These are phyloP conservation scores for Argopecten irradians DNA, from an alignment of 1,140 invertebrate species.

Conservation along the genomic window DNA sequence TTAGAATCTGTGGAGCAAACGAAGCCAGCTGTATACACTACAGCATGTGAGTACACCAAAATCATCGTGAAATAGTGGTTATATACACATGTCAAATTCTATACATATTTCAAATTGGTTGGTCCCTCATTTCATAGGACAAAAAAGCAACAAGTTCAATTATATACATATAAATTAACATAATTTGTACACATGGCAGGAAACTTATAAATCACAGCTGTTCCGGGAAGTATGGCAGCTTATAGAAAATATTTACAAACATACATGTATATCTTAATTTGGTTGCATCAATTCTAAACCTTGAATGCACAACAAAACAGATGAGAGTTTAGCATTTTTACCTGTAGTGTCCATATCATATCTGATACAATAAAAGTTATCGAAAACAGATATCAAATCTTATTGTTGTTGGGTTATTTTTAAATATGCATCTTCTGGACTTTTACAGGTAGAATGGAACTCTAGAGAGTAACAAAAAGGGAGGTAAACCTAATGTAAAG, in stretches of 20 bases:
- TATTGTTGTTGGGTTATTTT: not conserved
- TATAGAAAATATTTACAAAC: not conserved
- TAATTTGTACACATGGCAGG: constrained; percentile 1
- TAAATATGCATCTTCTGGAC: not conserved
- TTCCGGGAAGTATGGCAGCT: not conserved
- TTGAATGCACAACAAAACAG: not conserved
- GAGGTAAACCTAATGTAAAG: not conserved
- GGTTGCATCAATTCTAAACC: not conserved
- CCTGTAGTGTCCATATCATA: not conserved
- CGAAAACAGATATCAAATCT: not conserved
- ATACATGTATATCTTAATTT: not conserved
- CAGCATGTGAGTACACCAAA: not conserved
- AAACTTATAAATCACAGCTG: not conserved
- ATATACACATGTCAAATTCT: not conserved
- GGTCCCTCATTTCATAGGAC: not conserved
- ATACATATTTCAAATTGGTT: not conserved
- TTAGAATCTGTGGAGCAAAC: not conserved
- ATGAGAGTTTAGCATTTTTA: not conserved
- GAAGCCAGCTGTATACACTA: not conserved
- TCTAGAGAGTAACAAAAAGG: not conserved
- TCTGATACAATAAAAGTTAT: not conserved
- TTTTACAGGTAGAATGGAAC: not conserved
- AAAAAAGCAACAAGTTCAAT: not conserved
- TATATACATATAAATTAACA: constrained; percentile 7
- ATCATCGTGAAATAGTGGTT: not conserved